Evolutionary conservation across 2,113 vertebrate species (phyloP).

Genomic region (Petroica traversi): DNA sequence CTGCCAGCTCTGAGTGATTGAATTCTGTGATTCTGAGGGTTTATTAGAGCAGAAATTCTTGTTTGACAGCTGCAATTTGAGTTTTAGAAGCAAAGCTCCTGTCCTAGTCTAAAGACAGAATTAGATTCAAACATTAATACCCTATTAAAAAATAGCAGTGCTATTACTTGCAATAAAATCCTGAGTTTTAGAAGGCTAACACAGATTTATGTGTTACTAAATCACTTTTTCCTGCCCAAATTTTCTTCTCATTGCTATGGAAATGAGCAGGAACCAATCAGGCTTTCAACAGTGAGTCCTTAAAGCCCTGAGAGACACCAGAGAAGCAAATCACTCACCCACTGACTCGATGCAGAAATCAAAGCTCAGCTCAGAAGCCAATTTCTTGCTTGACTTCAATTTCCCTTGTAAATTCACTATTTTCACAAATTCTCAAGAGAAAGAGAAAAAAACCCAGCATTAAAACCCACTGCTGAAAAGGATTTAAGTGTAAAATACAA

Average conservation of each 20-base stretch:
- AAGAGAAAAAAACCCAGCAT: background rate
- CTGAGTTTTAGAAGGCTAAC: background rate
- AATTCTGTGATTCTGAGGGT: background rate
- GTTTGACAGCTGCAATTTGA: background rate
- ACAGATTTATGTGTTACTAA: background rate
- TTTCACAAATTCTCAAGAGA: slow-evolving; percentile 90
- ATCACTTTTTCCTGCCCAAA: background rate
- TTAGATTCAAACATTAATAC: background rate
- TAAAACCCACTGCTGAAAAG: background rate
- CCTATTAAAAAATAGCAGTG: background rate
- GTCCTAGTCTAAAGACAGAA: background rate
- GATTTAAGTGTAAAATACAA: background rate
- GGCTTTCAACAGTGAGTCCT: background rate
- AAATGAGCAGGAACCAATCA: background rate
- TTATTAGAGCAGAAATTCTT: background rate
- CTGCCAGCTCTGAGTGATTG: background rate
- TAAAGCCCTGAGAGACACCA: background rate
- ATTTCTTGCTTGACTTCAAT: slow-evolving; percentile 95
- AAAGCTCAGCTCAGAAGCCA: slow-evolving; percentile 97
- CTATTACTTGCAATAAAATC: background rate
- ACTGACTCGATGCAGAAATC: slow-evolving; percentile 96
- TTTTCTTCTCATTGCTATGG: background rate
- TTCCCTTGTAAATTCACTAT: slow-evolving; percentile 97
- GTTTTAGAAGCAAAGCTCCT: background rate
- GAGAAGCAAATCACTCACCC: slow-evolving; percentile 76